Conservation (phyloP, 2,113 vertebrate genomes). For the Trichechus manatus region DNA sequence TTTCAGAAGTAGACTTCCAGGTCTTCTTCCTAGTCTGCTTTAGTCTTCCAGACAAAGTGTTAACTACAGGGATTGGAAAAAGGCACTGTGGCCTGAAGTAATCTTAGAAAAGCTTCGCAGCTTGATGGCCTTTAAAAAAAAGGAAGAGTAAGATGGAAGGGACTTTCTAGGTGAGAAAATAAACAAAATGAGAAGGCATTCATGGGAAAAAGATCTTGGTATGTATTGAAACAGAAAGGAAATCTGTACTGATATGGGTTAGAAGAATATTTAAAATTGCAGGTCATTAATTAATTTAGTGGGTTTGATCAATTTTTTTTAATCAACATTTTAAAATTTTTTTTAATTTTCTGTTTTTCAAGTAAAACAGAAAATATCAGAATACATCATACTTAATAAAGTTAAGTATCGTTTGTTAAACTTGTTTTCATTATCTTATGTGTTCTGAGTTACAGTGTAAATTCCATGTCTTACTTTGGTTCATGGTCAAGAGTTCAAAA, state of each 20-base stretch:
- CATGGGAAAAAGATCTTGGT: background rate
- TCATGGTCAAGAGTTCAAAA: conserved; percentile 5
- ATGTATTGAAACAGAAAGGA: conserved; percentile 42
- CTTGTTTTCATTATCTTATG: background rate
- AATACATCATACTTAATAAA: background rate
- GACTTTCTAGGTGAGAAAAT: background rate
- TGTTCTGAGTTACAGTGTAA: conserved; percentile 20
- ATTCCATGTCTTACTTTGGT: conserved; percentile 3
- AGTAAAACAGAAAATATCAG: conserved; percentile 33
- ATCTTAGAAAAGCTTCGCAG: background rate
- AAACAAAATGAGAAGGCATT: conserved; percentile 37
- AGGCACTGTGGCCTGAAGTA: background rate
- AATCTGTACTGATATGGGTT: background rate
- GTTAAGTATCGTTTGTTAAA: conserved; percentile 37
- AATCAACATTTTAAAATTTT: background rate
- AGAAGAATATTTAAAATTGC: conserved; percentile 5
- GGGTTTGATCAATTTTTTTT: background rate
- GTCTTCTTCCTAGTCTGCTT: no score
- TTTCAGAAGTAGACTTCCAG: no score
- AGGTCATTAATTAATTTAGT: conserved; percentile 18
- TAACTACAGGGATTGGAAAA: background rate
- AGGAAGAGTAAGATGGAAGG: background rate
- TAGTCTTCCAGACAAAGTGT: no score
- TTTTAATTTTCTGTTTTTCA: background rate
- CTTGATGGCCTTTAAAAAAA: background rate